These are phyloP conservation scores for Mungos mungo DNA, from an alignment of 2,113 vertebrate species.

Conservation along the genomic window DNA sequence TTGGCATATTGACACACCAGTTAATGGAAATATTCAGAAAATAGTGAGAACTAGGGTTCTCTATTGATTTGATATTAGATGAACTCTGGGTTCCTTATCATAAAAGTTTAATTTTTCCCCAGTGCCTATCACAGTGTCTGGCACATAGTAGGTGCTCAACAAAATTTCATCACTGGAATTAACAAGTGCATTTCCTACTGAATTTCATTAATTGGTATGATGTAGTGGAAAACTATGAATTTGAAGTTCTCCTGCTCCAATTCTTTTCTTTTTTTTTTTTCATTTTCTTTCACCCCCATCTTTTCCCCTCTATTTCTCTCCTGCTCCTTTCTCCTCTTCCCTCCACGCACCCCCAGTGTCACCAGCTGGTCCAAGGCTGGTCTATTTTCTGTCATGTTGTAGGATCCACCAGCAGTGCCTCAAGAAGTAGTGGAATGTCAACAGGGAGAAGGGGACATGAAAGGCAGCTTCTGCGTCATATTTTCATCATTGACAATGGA, in stretches of 20 bases:
- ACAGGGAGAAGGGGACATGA: not conserved
- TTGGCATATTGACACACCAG: not conserved
- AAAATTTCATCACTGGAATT: not conserved
- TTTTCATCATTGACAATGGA: not conserved
- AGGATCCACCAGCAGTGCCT: not conserved
- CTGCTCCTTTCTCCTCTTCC: not conserved
- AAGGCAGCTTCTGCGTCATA: not conserved
- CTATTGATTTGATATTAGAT: not conserved
- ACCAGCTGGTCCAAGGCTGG: not conserved
- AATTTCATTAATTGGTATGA: not conserved
- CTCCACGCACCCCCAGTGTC: accelerated
- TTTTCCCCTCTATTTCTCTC: not conserved
- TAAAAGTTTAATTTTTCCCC: not conserved
- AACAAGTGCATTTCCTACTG: not conserved
- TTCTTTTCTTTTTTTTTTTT: not conserved
- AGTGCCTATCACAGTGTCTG: not conserved
- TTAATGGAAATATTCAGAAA: not conserved
- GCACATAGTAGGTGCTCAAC: not conserved
- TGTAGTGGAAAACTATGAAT: not conserved
- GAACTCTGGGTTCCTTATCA: not conserved
- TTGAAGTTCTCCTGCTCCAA: not conserved
- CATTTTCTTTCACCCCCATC: not conserved
- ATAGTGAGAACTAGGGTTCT: not conserved
- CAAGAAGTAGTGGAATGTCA: not conserved
- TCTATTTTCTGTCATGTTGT: not conserved